Conservation (phyloP, 2,888 invertebrate species). For the Acleris cristana region DNA sequence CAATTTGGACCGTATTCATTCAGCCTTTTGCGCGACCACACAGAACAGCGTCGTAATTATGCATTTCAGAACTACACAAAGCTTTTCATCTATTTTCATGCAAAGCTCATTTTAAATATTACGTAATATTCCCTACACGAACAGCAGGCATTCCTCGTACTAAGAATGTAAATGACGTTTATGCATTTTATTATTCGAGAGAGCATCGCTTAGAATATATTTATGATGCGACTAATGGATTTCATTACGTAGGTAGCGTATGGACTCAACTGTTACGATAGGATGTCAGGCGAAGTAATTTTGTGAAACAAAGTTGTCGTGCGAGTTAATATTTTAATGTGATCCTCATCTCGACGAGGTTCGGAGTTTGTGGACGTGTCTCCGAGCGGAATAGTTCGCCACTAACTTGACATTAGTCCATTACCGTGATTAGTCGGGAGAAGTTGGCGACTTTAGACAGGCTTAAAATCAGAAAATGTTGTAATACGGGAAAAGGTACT, state of each 20-base stretch:
- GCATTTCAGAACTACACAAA: constrained; percentile 11
- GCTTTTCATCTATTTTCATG: constrained; percentile 20
- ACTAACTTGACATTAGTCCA: constrained; percentile 75
- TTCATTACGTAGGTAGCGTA: constrained; percentile 8
- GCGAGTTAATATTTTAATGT: constrained; percentile 54
- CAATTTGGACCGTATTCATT: constrained; percentile 18
- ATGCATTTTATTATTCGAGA: constrained; percentile 22
- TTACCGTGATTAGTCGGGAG: constrained; percentile 70
- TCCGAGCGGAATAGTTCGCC: constrained; percentile 51
- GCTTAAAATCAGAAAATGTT: constrained; percentile 3
- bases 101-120: constrained; percentile 21
- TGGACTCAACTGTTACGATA: constrained; percentile 26
- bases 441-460: constrained; percentile 17
- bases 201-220: constrained; percentile 8
- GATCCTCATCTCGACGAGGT: constrained; percentile 45
- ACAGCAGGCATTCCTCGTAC: constrained; percentile 15
- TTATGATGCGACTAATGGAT: constrained; percentile 12
- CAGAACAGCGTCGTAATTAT: constrained; percentile 5
- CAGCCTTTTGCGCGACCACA: not conserved
- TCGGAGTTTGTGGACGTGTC: constrained; percentile 51
- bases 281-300: constrained; percentile 39
- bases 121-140: constrained; percentile 19
- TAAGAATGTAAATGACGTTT: constrained; percentile 23
- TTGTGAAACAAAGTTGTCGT: constrained; percentile 45
- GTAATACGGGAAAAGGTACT: not conserved